Conservation (phyloP, 2,113 vertebrate species). For the Aspiorhynchus laticeps region DNA sequence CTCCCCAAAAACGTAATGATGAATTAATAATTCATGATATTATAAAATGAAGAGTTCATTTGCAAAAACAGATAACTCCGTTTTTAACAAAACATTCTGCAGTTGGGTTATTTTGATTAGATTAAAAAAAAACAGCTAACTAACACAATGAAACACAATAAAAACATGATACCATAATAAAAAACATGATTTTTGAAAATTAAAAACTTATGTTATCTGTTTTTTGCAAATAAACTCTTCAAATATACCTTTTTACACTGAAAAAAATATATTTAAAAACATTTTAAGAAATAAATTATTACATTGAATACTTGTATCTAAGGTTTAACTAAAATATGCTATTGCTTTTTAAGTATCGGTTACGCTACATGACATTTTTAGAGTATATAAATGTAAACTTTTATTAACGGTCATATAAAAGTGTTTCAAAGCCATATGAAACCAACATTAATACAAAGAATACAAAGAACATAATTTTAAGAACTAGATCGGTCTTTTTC, state of each 20-base stretch:
- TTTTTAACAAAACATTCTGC: too few species aligned
- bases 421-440: not conserved
- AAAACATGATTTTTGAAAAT: too few species aligned
- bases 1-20: too few species aligned
- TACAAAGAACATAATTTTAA: not conserved
- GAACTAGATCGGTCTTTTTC: not conserved
- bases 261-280: not conserved
- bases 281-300: not conserved
- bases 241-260: not conserved
- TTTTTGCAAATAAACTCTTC: too few species aligned
- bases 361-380: not conserved
- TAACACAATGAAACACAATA: too few species aligned
- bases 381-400: not conserved
- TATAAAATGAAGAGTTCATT: too few species aligned
- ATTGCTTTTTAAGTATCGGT: not conserved
- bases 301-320: not conserved
- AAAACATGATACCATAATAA: too few species aligned
- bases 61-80: too few species aligned
- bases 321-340: not conserved
- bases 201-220: too few species aligned
- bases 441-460: not conserved
- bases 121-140: too few species aligned
- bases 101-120: too few species aligned
- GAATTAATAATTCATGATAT: too few species aligned
- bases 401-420: not conserved